Percentiles rank a stretch among this genome's conserved stretches.
Conservation (phyloP, 1,140 invertebrate species). For the Drosophila seguyi region DNA sequence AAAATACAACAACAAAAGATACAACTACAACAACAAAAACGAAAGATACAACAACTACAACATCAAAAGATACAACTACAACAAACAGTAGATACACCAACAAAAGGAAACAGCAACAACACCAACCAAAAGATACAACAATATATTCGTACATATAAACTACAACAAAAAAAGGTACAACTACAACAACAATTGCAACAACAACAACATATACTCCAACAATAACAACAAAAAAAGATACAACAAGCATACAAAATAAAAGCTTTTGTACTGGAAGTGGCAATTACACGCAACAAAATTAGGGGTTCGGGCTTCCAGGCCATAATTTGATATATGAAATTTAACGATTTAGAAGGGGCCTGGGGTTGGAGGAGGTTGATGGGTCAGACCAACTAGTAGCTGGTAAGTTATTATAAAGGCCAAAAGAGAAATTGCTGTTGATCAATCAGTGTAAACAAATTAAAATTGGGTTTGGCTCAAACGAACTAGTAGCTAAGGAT, state of each 20-base stretch:
- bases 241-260: slow-evolving; percentile 57
- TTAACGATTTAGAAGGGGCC: slow-evolving; percentile 62
- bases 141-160: neutral
- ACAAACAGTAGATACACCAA: too few species aligned
- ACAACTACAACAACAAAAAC: slow-evolving; percentile 12
- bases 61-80: slow-evolving; percentile 1
- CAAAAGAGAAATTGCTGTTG: slow-evolving; percentile 64
- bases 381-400: slow-evolving; percentile 32
- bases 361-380: slow-evolving; percentile 12
- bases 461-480: slow-evolving; percentile 33
- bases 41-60: neutral
- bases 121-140: too few species aligned
- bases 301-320: slow-evolving; percentile 54
- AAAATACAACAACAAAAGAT: slow-evolving; percentile 37
- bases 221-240: slow-evolving; percentile 7
- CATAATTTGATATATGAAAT: slow-evolving; percentile 67
- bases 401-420: slow-evolving; percentile 55
- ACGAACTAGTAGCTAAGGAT: neutral
- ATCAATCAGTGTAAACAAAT: slow-evolving; percentile 49
- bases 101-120: too few species aligned
- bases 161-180: neutral
- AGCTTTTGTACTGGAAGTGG: slow-evolving; percentile 75
- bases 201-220: slow-evolving; percentile 15
- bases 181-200: neutral
- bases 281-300: slow-evolving; percentile 81